Base-by-base conservation (phyloP, 1,140 invertebrate genomes). In the Leptoteleia sp. region DNA sequence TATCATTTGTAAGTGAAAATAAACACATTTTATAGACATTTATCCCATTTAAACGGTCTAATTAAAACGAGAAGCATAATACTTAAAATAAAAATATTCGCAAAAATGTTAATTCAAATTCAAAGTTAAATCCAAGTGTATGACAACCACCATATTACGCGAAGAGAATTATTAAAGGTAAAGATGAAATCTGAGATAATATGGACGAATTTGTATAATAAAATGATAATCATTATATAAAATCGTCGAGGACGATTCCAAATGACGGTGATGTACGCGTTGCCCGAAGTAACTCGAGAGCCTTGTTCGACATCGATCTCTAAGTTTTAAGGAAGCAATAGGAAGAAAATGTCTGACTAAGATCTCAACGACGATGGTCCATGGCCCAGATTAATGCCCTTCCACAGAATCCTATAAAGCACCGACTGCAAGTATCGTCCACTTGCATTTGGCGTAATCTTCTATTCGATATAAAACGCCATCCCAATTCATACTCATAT, bases 341-440 rank as follows among this genome's bases (percentile, higher is more conserved):
- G 47, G 59, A 75, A 47, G 48, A 73, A 54, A 65, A 67, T 67
- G 59, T 27, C 47, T 76, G 80, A 83, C 78, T 81, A 81, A 83
- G 64, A 79, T 67, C 42, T 61, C 3, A 71, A 82, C 45, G 54
- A 42, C 52, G 68, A 54, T 79, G 83, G 84, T 88, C 88, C 88
- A 81, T 89, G 88, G 86, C 88, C 87, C 84, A 87, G 85, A 85
- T 88, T 68, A 4, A 59, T 73, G 83, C 83, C 86, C 85, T 89
- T 87, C 85, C 76, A 84, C 76, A 54, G 61, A 62, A 67, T 50
- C 40, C 76, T 87, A 88, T 88, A 87, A 88, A 88, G 80, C 68
- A 55, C 68, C 50, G 25, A 17, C 52, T 42, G 19, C 65, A 68
- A 27, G 62, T 47, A 79, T 81, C 81, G 67, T 80, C 54, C 61